A percentile compares a stretch with the other conserved stretches of the same genome.
Conservation (phyloP, 1,140 invertebrate species). For the Lamellibrachia luymesi region DNA sequence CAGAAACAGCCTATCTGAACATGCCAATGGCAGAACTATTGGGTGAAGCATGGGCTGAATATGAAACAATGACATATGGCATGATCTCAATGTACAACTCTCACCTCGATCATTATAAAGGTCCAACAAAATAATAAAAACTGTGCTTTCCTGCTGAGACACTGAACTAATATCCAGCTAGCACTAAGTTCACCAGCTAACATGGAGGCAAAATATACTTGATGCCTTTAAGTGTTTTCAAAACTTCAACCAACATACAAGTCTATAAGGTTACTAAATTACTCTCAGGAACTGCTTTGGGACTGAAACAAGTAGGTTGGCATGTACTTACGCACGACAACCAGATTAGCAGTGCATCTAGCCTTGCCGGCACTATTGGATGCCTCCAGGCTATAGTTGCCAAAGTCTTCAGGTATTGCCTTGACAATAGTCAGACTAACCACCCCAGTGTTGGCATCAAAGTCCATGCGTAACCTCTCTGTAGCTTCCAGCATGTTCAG, state of each 20-base stretch:
- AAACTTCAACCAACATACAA: not conserved
- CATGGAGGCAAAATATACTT: not conserved
- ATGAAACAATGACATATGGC: not conserved
- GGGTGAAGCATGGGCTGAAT: not conserved
- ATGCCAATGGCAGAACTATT: not conserved
- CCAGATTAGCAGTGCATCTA: conserved; percentile 81
- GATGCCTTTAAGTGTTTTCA: not conserved
- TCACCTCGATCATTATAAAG: too few relatives aligned
- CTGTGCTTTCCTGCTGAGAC: not conserved
- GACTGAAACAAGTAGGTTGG: not conserved
- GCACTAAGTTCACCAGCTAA: not conserved
- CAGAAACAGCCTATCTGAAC: not conserved
- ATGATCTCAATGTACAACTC: not conserved
- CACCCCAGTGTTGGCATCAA: conserved; percentile 20
- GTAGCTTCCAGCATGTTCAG: conserved; percentile 13
- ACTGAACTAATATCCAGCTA: not conserved
- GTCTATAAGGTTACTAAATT: not conserved
- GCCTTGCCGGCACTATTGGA: conserved; percentile 85
- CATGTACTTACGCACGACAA: conserved; percentile 62
- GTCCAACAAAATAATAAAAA: not conserved
- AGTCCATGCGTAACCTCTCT: conserved; percentile 8
- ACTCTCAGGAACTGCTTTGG: too few relatives aligned
- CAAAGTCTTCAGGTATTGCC: conserved; percentile 83
- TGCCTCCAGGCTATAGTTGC: conserved; percentile 88
- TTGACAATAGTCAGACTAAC: conserved; percentile 73